Evolutionary conservation across 2,888 invertebrate genomes (phyloP).

Genomic region (Prionchulus punctatus): DNA sequence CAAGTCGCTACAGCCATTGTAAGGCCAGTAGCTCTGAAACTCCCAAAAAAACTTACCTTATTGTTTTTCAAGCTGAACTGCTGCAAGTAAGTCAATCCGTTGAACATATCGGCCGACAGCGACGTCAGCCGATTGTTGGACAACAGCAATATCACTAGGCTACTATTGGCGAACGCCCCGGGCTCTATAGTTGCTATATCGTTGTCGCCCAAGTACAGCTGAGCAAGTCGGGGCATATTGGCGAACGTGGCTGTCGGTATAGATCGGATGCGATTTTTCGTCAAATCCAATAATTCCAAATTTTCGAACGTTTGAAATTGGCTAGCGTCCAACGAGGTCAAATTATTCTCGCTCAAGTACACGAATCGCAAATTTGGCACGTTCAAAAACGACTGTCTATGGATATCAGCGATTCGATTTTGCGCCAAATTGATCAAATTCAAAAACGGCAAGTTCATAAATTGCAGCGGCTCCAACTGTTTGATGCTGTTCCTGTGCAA

Average conservation of each 20-base stretch:
- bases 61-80: conserved; percentile 29
- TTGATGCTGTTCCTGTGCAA: conserved; percentile 25
- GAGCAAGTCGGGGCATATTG: conserved; percentile 20
- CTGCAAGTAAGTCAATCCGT: conserved; percentile 22
- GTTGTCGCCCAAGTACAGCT: conserved; percentile 27
- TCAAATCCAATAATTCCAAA: conserved; percentile 25
- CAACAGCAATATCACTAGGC: conserved; percentile 19
- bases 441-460: conserved; percentile 29
- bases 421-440: conserved; percentile 27
- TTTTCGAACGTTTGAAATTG: conserved; percentile 22
- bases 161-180: conserved; percentile 26
- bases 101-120: conserved; percentile 20
- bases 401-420: conserved; percentile 22
- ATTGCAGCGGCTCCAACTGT: conserved; percentile 23
- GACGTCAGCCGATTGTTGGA: conserved; percentile 21
- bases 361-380: conserved; percentile 28
- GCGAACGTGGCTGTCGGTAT: conserved; percentile 18
- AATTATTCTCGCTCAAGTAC: conserved; percentile 25
- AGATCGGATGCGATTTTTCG: conserved; percentile 17
- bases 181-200: conserved; percentile 18
- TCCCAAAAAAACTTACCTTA: conserved; percentile 20
- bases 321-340: conserved; percentile 15
- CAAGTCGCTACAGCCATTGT: no score
- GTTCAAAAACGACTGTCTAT: conserved; percentile 22
- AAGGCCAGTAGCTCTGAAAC: no score